Percentiles rank a stretch among this genome's conserved stretches.
Evolutionary conservation across 2,797 vertebrate genomes (phyloP).

Genomic region (Sardinella longiceps): DNA sequence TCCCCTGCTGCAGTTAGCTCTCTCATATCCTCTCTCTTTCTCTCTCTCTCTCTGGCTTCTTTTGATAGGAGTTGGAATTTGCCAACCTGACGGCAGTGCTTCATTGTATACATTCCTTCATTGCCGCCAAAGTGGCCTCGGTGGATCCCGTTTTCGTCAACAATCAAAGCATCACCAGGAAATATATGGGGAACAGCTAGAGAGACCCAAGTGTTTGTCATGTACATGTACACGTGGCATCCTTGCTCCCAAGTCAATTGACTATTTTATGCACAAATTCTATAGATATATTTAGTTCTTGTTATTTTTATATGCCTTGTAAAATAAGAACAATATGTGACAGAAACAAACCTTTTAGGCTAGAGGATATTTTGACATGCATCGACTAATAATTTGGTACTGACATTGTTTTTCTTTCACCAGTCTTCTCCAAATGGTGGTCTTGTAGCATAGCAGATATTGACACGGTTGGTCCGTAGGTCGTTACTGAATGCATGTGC

Average conservation of each 20-base stretch:
- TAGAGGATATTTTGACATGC: conserved; percentile 59
- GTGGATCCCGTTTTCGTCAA: conserved; percentile 89
- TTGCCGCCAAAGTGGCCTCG: conserved; percentile 92
- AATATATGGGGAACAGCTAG: conserved; percentile 80
- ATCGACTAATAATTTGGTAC: conserved; percentile 53
- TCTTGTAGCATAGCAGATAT: conserved; percentile 51
- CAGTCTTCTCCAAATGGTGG: conserved; percentile 46
- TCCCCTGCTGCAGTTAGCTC: neutral
- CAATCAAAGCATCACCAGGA: conserved; percentile 82
- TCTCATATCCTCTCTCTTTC: conserved; percentile 22
- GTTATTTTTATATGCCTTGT: conserved; percentile 84
- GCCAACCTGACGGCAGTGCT: conserved; percentile 88
- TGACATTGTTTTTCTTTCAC: conserved; percentile 34
- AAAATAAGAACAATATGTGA: conserved; percentile 55
- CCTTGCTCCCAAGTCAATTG: conserved; percentile 73
- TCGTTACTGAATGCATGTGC: conserved; percentile 46
- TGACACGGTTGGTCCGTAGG: conserved; percentile 39
- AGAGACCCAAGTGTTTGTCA: conserved; percentile 45
- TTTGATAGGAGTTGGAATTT: conserved; percentile 89
- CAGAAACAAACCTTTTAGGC: conserved; percentile 49
- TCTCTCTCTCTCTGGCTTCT: no score
- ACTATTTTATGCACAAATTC: conserved; percentile 77
- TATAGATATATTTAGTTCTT: conserved; percentile 70
- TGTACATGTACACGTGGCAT: conserved; percentile 67
- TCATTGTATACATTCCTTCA: conserved; percentile 92